A percentile compares a stretch with the other conserved stretches of the same genome.
Conservation (phyloP, 2,888 invertebrate genomes). For the Xestia xanthographa region DNA sequence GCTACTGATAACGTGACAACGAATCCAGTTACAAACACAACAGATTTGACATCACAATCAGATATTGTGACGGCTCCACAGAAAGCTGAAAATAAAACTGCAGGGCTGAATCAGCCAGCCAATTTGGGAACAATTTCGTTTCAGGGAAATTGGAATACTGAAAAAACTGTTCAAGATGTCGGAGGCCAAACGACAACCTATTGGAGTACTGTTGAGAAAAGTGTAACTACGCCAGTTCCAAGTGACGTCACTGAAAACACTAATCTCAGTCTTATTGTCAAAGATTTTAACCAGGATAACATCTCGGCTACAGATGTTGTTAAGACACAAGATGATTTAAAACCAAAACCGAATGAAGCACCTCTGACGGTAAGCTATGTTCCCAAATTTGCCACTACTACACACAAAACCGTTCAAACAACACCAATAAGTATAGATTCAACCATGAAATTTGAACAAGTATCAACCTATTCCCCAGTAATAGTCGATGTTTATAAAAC, state of each 20-base stretch:
- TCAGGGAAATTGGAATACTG: not conserved
- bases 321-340: not conserved
- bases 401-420: not conserved
- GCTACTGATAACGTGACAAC: not conserved
- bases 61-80: slow-evolving; percentile 2
- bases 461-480: not conserved
- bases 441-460: not conserved
- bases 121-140: not conserved
- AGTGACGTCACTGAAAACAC: not conserved
- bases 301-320: not conserved
- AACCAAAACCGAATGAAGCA: not conserved
- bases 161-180: not conserved
- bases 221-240: not conserved
- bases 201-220: not conserved
- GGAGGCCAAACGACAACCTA: not conserved
- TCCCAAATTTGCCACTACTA: slow-evolving; percentile 1
- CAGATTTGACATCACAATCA: slow-evolving; percentile 1
- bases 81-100: not conserved
- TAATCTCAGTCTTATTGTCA: not conserved
- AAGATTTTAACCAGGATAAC: not conserved
- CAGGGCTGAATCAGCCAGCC: not conserved
- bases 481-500: not conserved
- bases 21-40: not conserved
- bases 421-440: slow-evolving; percentile 5
- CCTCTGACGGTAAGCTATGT: not conserved